Conservation (phyloP, 2,888 invertebrate genomes). For the Peribatodes rhomboidaria region DNA sequence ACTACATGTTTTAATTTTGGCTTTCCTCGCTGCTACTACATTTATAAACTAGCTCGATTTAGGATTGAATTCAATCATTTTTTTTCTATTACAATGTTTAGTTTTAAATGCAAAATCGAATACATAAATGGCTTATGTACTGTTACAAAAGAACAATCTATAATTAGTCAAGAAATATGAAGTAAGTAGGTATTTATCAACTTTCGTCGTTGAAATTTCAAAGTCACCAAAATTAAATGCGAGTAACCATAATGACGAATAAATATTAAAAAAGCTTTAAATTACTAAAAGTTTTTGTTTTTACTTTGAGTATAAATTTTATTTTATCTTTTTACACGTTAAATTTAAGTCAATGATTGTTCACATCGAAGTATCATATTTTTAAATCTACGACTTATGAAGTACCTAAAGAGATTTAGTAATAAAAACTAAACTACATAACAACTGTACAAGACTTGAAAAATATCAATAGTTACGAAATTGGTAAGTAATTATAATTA, state of each 20-base stretch:
- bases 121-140: background rate
- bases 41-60: background rate
- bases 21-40: background rate
- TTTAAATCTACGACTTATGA: slow-evolving; percentile 15
- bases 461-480: slow-evolving; percentile 29
- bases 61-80: background rate
- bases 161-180: no score
- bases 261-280: slow-evolving; percentile 7
- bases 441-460: slow-evolving; percentile 68
- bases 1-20: background rate
- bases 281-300: background rate
- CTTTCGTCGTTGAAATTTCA: no score
- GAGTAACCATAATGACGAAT: background rate
- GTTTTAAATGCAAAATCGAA: background rate
- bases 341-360: background rate
- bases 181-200: no score
- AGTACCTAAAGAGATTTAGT: slow-evolving; percentile 37
- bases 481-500: slow-evolving; percentile 46
- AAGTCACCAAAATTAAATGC: background rate
- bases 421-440: slow-evolving; percentile 70
- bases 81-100: background rate
- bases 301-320: slow-evolving; percentile 16
- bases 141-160: background rate
- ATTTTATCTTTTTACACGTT: slow-evolving; percentile 2
- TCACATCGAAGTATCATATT: background rate